Evolutionary conservation across 23 tunicate genomes (phyloP), one percentile per base, ranked within the genome.

Genomic region (Styela clava): DNA sequence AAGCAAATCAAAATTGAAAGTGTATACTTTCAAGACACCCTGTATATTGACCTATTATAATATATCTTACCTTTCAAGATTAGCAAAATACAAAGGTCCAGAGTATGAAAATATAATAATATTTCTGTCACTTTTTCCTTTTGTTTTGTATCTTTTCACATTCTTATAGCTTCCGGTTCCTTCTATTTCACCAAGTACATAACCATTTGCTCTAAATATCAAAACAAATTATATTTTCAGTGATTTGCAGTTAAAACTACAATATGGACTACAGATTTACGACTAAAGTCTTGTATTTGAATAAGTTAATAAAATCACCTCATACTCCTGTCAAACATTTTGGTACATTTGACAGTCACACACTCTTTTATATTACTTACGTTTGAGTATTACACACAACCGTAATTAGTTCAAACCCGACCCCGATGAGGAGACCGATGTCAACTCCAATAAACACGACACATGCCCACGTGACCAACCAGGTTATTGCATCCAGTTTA

Each of bases 391-490:
- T 64, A 3, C 83, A 71, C 12, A 85, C 81, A 35, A 93, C 87
- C 1, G 93, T 80, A 52, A 93, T 72, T 5, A 93, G 62, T 22
- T 92, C 84, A 62, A 87, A 85, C 3, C 56, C 86, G 31, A 88
- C 84, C 2, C 92, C 98, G 62, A 93, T 79, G 0, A 72, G 33
- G 0, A 93, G 78, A 0, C 98, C 98, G 19, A 88, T 35, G 44
- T 88, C 91, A 19, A 93, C 98, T 51, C 93, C 89, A 36, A 93
- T 81, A 16, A 93, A 78, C 2, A 93, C 81, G 21, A 93, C 98
- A 23, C 72, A 70, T n/a, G 80, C 62, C 93, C 98, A 93, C 64
- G 98, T 84, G 31, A 88, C 87, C n/a, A 84, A 61, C 98, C 98
- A 93, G 2, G 68, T 68, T n/a, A 87, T 35, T 20, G 88, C 84